These are phyloP conservation scores for Anisognathus igniventris DNA, from an alignment of 2,797 vertebrate genomes.

Conservation along the genomic window DNA sequence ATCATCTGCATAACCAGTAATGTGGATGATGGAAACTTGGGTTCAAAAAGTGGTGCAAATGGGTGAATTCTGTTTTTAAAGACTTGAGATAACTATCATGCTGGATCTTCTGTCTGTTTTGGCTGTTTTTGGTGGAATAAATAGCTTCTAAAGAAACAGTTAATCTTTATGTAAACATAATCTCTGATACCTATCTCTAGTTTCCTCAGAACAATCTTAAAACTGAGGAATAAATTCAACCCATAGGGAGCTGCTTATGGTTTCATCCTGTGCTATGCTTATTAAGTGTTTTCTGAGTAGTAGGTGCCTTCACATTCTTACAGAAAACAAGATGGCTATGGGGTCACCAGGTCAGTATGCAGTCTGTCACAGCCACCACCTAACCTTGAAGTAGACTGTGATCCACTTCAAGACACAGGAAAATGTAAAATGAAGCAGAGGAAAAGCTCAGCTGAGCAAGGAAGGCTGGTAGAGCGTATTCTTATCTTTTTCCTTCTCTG, in stretches of 20 bases:
- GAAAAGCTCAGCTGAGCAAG: background rate
- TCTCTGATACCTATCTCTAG: background rate
- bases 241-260: background rate
- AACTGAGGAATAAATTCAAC: background rate
- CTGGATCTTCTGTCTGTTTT: background rate
- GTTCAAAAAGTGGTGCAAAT: background rate
- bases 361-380: background rate
- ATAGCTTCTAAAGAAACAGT: background rate
- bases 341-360: background rate
- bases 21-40: background rate
- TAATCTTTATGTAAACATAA: background rate
- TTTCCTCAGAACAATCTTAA: background rate
- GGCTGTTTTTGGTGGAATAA: background rate
- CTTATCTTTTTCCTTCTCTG: background rate
- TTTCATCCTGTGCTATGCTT: background rate
- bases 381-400: background rate
- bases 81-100: background rate
- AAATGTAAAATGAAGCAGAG: background rate
- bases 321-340: background rate
- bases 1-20: background rate
- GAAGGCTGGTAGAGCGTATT: background rate
- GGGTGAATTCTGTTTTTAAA: background rate
- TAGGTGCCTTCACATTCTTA: background rate
- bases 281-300: background rate
- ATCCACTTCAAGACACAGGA: background rate